These are phyloP conservation scores for Diloba caeruleocephala DNA, from an alignment of 2,888 invertebrate species.

Conservation along the genomic window DNA sequence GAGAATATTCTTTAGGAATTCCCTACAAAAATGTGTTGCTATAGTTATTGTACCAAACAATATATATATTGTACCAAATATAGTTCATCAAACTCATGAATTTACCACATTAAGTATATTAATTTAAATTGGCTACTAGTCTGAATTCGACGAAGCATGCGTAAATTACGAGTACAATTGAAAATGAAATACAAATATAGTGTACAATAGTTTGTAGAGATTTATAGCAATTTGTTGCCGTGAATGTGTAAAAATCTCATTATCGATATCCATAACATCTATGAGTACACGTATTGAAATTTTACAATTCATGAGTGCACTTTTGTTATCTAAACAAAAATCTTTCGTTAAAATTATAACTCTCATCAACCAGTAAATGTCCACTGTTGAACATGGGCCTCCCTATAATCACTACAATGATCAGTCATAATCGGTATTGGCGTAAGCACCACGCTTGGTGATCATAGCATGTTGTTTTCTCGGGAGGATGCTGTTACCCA, in stretches of 20 bases:
- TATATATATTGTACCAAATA: constrained; percentile 46
- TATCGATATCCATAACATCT: constrained; percentile 8
- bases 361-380: too few species aligned
- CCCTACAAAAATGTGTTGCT: too few species aligned
- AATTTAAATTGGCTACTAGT: constrained; percentile 66
- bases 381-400: too few species aligned
- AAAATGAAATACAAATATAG: constrained; percentile 46
- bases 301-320: constrained; percentile 6
- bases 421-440: too few species aligned
- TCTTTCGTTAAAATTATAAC: constrained; percentile 18
- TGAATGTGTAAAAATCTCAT: constrained; percentile 13
- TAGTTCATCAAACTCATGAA: constrained; percentile 57
- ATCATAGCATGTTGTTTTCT: too few species aligned
- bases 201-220: constrained; percentile 22
- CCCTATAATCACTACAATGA: too few species aligned
- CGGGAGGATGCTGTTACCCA: too few species aligned
- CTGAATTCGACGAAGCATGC: constrained; percentile 51
- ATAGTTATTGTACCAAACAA: constrained; percentile 3
- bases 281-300: constrained; percentile 9
- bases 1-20: too few species aligned
- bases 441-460: too few species aligned
- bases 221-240: constrained; percentile 3
- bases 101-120: constrained; percentile 70
- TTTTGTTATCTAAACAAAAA: constrained; percentile 3
- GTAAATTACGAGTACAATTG: constrained; percentile 52